Conservation (phyloP, 2,113 vertebrate species). For the Epinephelus moara region DNA sequence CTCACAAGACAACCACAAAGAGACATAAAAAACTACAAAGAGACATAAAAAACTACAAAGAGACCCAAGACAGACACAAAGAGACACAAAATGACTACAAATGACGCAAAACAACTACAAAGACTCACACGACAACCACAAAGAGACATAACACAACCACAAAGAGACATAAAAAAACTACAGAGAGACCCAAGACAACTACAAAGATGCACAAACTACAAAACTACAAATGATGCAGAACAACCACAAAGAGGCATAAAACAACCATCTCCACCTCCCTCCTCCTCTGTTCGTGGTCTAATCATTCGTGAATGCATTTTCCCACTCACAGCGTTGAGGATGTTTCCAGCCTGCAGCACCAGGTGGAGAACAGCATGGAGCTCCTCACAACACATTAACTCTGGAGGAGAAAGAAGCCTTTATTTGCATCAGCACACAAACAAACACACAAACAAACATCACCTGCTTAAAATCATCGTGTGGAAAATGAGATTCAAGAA, state of each 20-base stretch:
- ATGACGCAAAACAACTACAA: background rate
- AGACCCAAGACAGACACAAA: too few relatives aligned
- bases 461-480: background rate
- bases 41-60: background rate
- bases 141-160: background rate
- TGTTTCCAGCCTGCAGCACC: constrained; percentile 97
- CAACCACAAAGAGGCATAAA: background rate
- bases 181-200: background rate
- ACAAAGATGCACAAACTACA: background rate
- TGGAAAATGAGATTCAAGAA: constrained; percentile 31
- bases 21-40: background rate
- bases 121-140: background rate
- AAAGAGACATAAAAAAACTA: background rate
- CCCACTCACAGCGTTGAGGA: constrained; percentile 94
- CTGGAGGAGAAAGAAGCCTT: constrained; percentile 69
- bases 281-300: background rate
- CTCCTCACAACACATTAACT: constrained; percentile 92
- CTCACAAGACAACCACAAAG: background rate
- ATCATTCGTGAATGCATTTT: constrained; percentile 7
- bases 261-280: background rate
- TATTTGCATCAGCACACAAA: background rate
- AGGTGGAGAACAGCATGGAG: constrained; percentile 94
- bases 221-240: background rate
- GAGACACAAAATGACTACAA: background rate
- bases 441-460: background rate